A percentile compares a stretch with the other conserved stretches of the same genome.
phyloP scores from a whole-genome alignment of 1,140 invertebrate genomes.

The Popillia japonica region DNA sequence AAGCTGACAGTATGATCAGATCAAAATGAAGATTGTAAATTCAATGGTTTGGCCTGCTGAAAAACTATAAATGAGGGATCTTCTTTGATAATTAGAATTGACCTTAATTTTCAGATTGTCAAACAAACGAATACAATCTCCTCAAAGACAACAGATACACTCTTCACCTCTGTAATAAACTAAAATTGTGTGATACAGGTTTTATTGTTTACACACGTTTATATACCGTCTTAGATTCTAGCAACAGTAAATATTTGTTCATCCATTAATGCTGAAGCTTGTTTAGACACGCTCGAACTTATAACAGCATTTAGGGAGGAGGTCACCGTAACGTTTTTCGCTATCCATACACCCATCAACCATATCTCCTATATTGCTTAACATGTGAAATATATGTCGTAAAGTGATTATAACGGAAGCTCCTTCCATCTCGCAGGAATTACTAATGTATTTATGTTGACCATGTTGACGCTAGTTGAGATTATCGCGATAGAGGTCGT shows the following conservation, averaged over 20 bases:
- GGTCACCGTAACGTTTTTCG: slow-evolving; percentile 1
- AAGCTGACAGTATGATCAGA: no score
- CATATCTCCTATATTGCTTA: background rate
- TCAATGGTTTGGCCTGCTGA: no score
- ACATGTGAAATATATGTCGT: slow-evolving; percentile 22
- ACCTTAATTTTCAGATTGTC: no score
- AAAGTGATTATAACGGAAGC: slow-evolving; percentile 3
- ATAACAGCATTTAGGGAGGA: background rate
- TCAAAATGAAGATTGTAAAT: no score
- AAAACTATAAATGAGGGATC: no score
- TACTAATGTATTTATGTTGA: slow-evolving; percentile 32
- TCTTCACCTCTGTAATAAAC: no score
- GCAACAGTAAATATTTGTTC: background rate
- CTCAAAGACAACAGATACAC: no score
- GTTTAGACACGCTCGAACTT: background rate
- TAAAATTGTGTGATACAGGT: no score
- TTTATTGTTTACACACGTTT: no score
- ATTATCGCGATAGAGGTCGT: slow-evolving; percentile 2
- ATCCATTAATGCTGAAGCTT: slow-evolving; percentile 23
- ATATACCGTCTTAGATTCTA: no score
- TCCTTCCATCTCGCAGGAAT: slow-evolving; percentile 17
- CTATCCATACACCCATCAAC: background rate
- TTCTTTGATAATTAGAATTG: no score
- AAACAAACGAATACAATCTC: no score
- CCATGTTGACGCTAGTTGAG: slow-evolving; percentile 21